Evolutionary conservation across 2,888 invertebrate species (phyloP).

Genomic region (Neuroscelio doddi): DNA sequence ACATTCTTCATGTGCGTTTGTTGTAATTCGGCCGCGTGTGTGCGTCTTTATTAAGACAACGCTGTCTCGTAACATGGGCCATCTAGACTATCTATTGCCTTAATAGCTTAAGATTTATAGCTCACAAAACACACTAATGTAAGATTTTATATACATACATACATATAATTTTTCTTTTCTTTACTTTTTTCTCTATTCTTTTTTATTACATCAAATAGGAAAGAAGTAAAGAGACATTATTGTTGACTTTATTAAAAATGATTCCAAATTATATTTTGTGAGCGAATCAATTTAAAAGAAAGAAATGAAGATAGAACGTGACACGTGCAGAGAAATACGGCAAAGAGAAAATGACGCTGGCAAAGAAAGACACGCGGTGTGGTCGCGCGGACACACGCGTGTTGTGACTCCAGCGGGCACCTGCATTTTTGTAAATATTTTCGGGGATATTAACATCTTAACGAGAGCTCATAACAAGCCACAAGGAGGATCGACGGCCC

Average conservation of each 20-base stretch:
- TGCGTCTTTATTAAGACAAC: constrained; percentile 60
- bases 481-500: constrained; percentile 58
- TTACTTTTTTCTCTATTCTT: too few relatives aligned
- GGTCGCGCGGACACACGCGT: constrained; percentile 41
- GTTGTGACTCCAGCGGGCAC: constrained; percentile 53
- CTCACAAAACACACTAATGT: constrained; percentile 45
- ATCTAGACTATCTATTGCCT: constrained; percentile 68
- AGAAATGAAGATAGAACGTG: too few relatives aligned
- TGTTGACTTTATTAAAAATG: too few relatives aligned
- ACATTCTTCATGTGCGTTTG: constrained; percentile 43
- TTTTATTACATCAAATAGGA: too few relatives aligned
- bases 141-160: too few relatives aligned
- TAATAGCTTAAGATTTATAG: constrained; percentile 70
- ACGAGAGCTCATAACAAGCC: constrained; percentile 67
- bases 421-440: constrained; percentile 71
- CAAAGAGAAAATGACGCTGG: constrained; percentile 31
- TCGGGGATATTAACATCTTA: constrained; percentile 68
- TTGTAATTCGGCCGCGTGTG: constrained; percentile 45
- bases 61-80: constrained; percentile 63
- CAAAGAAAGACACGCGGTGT: constrained; percentile 42
- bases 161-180: too few relatives aligned
- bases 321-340: constrained; percentile 25
- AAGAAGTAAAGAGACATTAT: too few relatives aligned
- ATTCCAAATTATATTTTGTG: too few relatives aligned
- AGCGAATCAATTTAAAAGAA: too few relatives aligned